A percentile compares a stretch with the other conserved stretches of the same genome.
These are phyloP conservation scores for Morpho achilles DNA, from an alignment of 2,888 invertebrate genomes.

Conservation along the genomic window DNA sequence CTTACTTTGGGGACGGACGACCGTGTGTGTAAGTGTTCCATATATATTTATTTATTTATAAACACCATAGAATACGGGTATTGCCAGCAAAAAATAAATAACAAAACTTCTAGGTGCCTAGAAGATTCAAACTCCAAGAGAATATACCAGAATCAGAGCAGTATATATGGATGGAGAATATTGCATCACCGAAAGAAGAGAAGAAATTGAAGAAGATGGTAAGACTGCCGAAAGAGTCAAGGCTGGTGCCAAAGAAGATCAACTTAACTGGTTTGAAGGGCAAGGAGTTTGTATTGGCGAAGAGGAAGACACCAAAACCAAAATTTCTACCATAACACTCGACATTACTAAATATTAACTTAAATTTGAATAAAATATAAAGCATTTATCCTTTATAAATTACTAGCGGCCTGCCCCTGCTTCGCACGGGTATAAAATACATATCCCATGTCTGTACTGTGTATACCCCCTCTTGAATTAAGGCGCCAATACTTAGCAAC, in stretches of 20 bases:
- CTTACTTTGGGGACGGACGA: no score
- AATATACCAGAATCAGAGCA: conserved; percentile 40
- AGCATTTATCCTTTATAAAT: no score
- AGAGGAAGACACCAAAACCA: conserved; percentile 42
- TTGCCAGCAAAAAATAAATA: background rate
- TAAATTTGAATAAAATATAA: no score
- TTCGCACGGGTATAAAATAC: no score
- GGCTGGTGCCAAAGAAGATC: conserved; percentile 38
- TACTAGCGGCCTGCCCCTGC: no score
- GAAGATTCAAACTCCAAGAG: conserved; percentile 46
- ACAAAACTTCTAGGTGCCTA: conserved; percentile 36
- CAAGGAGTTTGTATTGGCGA: conserved; percentile 44
- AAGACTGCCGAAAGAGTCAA: conserved; percentile 26
- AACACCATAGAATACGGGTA: no score
- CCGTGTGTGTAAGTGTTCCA: no score
- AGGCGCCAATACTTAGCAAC: no score
- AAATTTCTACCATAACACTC: conserved; percentile 43
- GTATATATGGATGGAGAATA: conserved; percentile 54
- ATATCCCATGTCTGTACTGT: no score
- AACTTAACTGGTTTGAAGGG: conserved; percentile 40
- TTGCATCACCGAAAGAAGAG: conserved; percentile 12
- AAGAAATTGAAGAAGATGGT: conserved; percentile 24
- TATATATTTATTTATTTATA: no score
- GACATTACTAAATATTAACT: background rate
- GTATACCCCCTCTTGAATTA: no score